Evolutionary conservation across 2,797 vertebrate species (phyloP).

Genomic region (Malacoctenus gilli): DNA sequence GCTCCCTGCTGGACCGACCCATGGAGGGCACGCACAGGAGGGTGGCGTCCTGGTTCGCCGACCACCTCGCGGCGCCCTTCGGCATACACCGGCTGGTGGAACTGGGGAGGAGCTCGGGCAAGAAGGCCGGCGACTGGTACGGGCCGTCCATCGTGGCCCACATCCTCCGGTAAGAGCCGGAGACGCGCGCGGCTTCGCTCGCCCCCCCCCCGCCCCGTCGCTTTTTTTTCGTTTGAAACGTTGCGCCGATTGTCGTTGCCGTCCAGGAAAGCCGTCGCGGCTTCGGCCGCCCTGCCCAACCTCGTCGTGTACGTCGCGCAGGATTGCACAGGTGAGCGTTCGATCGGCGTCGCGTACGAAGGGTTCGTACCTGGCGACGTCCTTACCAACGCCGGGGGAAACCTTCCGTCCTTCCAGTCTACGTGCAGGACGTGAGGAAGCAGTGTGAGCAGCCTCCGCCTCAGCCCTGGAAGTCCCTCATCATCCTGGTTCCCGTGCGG

Average conservation of each 20-base stretch:
- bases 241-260: too few species aligned
- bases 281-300: slow-evolving; percentile 67
- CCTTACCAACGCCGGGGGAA: too few species aligned
- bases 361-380: too few species aligned
- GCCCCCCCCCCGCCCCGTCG: too few species aligned
- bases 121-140: slow-evolving; percentile 92
- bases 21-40: slow-evolving; percentile 80
- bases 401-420: slow-evolving; percentile 75
- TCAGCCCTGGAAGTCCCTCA: slow-evolving; percentile 81
- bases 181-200: rapidly evolving
- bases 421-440: slow-evolving; percentile 84
- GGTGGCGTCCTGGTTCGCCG: slow-evolving; percentile 87
- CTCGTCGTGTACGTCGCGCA: slow-evolving; percentile 90
- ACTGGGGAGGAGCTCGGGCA: slow-evolving; percentile 85
- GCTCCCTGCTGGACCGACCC: slow-evolving; percentile 59
- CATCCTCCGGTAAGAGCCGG: slow-evolving; percentile 84
- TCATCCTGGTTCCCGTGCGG: slow-evolving; percentile 90
- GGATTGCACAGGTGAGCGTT: slow-evolving; percentile 88
- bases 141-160: slow-evolving; percentile 89
- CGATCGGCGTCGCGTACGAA: slow-evolving; percentile 2
- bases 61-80: slow-evolving; percentile 83
- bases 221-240: too few species aligned
- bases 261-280: slow-evolving; percentile 88
- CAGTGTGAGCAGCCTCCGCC: slow-evolving; percentile 66
- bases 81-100: slow-evolving; percentile 88